These are phyloP conservation scores for Dolomedes plantarius DNA, from an alignment of 2,888 invertebrate species.

Conservation along the genomic window DNA sequence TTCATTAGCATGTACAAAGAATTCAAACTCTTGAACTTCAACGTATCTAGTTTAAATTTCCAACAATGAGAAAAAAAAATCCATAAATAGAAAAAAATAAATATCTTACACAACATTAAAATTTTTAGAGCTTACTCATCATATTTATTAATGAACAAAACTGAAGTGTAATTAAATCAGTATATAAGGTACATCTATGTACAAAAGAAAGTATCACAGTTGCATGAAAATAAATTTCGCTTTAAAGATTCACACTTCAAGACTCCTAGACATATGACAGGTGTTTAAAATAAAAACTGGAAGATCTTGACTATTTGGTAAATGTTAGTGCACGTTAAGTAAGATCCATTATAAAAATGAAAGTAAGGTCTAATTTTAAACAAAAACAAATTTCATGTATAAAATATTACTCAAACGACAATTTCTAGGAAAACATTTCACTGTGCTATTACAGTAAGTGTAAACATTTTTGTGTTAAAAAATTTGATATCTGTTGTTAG, in stretches of 20 bases:
- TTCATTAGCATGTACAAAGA: no score
- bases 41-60: neutral
- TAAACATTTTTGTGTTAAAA: no score
- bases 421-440: no score
- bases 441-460: no score
- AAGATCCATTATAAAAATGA: neutral
- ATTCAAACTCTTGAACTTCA: neutral
- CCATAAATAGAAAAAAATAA: neutral
- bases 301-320: neutral
- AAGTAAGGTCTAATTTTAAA: no score
- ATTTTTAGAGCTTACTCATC: neutral
- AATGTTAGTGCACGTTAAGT: neutral
- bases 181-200: slow-evolving; percentile 39
- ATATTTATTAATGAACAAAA: neutral
- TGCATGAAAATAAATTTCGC: slow-evolving; percentile 23
- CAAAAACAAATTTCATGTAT: no score
- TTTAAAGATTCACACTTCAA: neutral
- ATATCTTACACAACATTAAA: slow-evolving; percentile 1
- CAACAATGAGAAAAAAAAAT: neutral
- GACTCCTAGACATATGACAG: neutral
- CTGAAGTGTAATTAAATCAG: slow-evolving; percentile 9
- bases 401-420: neutral
- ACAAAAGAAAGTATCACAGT: slow-evolving; percentile 69
- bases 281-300: neutral
- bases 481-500: no score